phyloP scores from a whole-genome alignment of 2,113 vertebrate genomes.

The Sigmodon hispidus region DNA sequence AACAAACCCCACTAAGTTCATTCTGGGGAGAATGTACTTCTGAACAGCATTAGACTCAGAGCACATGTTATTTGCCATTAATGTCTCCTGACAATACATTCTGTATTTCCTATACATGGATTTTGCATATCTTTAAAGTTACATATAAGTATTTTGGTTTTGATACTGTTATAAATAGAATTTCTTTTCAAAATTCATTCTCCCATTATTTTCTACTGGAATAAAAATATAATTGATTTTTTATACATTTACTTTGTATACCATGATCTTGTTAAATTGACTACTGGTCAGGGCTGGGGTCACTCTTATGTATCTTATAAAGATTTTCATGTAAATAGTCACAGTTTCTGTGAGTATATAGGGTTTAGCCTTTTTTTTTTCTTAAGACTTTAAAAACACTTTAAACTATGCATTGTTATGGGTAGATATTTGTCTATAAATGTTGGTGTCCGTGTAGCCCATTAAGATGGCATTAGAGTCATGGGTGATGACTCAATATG shows the following conservation, averaged over 20 bases:
- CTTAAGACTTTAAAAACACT: neutral
- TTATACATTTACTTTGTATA: neutral
- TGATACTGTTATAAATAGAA: slow-evolving; percentile 2
- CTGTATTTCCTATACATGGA: neutral
- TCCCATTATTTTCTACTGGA: slow-evolving; percentile 18
- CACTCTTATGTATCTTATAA: neutral
- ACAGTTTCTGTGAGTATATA: neutral
- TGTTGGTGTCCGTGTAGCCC: neutral
- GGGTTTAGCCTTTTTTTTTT: neutral
- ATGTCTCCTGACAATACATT: neutral
- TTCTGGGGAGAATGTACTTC: neutral
- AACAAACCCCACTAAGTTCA: neutral
- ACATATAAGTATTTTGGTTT: slow-evolving; percentile 12
- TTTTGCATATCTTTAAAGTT: neutral
- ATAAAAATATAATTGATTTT: slow-evolving; percentile 27
- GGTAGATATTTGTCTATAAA: neutral
- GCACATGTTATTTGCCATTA: neutral
- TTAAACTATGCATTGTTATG: neutral
- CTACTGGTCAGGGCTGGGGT: neutral
- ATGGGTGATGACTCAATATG: neutral
- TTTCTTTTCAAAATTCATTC: slow-evolving; percentile 24
- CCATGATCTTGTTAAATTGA: neutral
- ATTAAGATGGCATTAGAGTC: neutral
- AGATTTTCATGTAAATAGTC: neutral
- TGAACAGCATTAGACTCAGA: neutral